Evolutionary conservation across 1,140 invertebrate species (phyloP), one percentile per base, ranked within the genome.

Genomic region (Calliphora vicina): DNA sequence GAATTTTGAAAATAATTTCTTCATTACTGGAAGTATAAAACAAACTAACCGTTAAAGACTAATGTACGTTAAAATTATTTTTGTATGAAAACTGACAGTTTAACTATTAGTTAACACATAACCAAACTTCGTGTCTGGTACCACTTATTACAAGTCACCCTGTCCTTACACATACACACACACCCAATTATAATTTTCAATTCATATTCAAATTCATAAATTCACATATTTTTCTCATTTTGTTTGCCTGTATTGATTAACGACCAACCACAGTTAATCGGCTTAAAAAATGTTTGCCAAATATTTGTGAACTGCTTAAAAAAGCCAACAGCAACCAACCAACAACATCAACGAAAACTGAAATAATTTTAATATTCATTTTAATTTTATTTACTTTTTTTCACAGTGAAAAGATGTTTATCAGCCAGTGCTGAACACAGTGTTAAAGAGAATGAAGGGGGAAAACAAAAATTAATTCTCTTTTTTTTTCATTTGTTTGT

Each of bases 221-320:
- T 43, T 50, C 8, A 50, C 12, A 50, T 50, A 17, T 13, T 12
- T 50, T 50, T 50, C 17, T 25, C 5, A 12, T 67, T 67, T 67
- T 25, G 61, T 20, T 20, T 86, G 84, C 83, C 82, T 84, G 87
- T 88, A 88, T 87, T 88, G 86, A 87, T 73, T 80, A 83, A 85
- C 85, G 88, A 88, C 87, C 87, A 86, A 88, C 87, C 87, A 87
- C 87, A 88, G 87, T 88, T 88, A 88, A 88, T 86, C 87, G 82
- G 87, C 87, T 88, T 88, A 88, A 86, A 85, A 88, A 88, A 81
- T 35, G 17, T 23, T 26, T 57, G 27, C 29, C 25, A 67, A 67
- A 67, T 67, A 67, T 67, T 67, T 67, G 61, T 67, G 61, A 67
- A 67, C 61, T 23, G 61, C 61, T 67, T 67, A 67, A 67, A 67